A percentile compares a stretch with the other conserved stretches of the same genome.
Evolutionary conservation across 1,140 invertebrate genomes (phyloP).

Genomic region (Brachionus manjavacas): DNA sequence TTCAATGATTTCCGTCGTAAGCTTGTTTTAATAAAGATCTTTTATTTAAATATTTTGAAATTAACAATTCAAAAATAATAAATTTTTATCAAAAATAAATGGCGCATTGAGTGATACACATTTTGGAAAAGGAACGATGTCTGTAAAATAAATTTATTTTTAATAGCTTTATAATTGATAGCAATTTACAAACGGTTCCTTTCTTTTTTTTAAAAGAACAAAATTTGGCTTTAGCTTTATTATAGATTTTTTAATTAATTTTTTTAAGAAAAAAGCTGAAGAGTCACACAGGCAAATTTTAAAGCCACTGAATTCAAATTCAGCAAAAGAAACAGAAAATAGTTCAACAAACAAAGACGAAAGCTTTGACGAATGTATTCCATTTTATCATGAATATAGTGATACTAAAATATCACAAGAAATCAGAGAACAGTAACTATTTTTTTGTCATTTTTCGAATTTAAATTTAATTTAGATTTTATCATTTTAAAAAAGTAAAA

Average conservation of each 20-base stretch:
- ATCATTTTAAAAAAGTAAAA: neutral
- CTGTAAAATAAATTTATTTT: no score
- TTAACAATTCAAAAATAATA: no score
- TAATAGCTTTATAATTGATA: no score
- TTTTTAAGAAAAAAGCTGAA: constrained; percentile 30
- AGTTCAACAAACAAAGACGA: neutral
- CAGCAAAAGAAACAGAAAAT: neutral
- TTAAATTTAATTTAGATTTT: neutral
- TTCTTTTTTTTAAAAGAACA: no score
- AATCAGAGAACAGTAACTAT: constrained; percentile 19
- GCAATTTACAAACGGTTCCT: no score
- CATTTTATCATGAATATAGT: constrained; percentile 34
- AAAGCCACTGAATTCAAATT: constrained; percentile 29
- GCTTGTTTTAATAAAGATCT: no score
- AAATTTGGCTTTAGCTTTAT: no score
- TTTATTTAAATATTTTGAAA: no score
- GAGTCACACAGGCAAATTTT: constrained; percentile 30
- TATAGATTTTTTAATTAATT: neutral
- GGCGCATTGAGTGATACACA: no score
- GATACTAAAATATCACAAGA: constrained; percentile 30
- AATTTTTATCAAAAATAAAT: no score
- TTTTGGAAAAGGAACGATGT: no score
- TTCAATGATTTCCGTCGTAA: no score
- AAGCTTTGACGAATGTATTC: neutral
- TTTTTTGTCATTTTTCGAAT: neutral